These are phyloP conservation scores for Hippasteria phrygiana DNA, from an alignment of 53 echinoderm and acorn worm species.

Conservation along the genomic window DNA sequence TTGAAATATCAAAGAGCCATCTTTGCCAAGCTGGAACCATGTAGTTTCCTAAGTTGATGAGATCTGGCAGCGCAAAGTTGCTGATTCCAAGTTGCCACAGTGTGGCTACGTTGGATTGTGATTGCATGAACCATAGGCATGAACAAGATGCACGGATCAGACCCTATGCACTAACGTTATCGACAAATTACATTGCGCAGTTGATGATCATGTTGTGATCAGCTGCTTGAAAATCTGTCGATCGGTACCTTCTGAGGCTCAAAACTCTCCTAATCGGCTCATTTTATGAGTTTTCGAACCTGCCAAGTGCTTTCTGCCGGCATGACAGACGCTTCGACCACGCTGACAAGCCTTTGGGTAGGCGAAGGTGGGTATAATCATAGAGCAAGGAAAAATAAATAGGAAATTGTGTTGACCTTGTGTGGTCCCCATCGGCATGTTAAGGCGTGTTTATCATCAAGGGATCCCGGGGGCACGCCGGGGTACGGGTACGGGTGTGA, in stretches of 20 bases:
- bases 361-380: slow-evolving; percentile 72
- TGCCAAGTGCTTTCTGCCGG: slow-evolving; percentile 1
- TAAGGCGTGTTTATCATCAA: no score
- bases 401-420: slow-evolving; percentile 41
- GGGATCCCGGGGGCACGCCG: no score
- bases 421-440: no score
- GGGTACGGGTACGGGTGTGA: neutral
- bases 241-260: neutral
- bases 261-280: neutral
- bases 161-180: neutral
- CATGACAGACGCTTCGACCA: slow-evolving; percentile 85
- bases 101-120: no score
- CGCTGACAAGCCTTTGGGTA: slow-evolving; percentile 80
- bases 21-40: slow-evolving; percentile 19
- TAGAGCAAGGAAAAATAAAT: neutral
- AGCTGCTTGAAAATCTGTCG: neutral
- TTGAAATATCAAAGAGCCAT: slow-evolving; percentile 28
- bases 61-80: slow-evolving; percentile 35
- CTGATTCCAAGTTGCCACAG: slow-evolving; percentile 3
- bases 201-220: neutral
- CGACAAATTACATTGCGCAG: neutral
- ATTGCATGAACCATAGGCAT: no score
- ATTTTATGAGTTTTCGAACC: slow-evolving; percentile 40
- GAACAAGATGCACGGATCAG: no score
- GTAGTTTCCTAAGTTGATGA: slow-evolving; percentile 34